phyloP scores from a whole-genome alignment of 2,113 vertebrate species.

The Lethenteron reissneri region DNA sequence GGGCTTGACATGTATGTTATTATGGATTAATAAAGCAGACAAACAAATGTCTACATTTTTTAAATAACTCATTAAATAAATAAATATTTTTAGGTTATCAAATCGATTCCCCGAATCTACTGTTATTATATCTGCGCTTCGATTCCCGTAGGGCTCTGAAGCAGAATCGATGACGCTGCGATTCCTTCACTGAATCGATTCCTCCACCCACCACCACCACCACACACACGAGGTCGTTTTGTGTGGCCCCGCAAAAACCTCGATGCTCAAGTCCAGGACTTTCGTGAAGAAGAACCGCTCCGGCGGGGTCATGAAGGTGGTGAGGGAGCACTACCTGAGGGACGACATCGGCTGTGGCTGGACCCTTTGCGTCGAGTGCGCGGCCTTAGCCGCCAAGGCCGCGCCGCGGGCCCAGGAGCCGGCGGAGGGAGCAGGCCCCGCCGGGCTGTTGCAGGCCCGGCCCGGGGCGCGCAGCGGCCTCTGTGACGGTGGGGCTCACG shows the following conservation, averaged over 20 bases:
- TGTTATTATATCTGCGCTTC: no score
- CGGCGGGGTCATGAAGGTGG: constrained; percentile 63
- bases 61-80: no score
- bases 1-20: no score
- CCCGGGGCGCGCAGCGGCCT: constrained; percentile 38
- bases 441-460: constrained; percentile 17
- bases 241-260: not conserved
- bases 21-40: no score
- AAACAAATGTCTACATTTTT: no score
- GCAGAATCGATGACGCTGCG: no score
- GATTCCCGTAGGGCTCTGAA: no score
- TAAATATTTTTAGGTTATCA: no score
- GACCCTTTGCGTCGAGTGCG: constrained; percentile 35
- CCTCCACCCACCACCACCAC: no score
- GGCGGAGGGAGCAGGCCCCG: constrained; percentile 19
- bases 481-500: constrained; percentile 40
- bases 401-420: not conserved
- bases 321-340: constrained; percentile 72
- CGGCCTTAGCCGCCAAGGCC: not conserved
- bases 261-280: constrained; percentile 66
- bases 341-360: constrained; percentile 78
- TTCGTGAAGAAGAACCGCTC: constrained; percentile 71
- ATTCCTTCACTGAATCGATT: no score
- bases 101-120: no score
- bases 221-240: no score